Evolutionary conservation across 2,888 invertebrate species (phyloP), one percentile per base, ranked within the genome.

Genomic region (Lycocerus yunnanus): DNA sequence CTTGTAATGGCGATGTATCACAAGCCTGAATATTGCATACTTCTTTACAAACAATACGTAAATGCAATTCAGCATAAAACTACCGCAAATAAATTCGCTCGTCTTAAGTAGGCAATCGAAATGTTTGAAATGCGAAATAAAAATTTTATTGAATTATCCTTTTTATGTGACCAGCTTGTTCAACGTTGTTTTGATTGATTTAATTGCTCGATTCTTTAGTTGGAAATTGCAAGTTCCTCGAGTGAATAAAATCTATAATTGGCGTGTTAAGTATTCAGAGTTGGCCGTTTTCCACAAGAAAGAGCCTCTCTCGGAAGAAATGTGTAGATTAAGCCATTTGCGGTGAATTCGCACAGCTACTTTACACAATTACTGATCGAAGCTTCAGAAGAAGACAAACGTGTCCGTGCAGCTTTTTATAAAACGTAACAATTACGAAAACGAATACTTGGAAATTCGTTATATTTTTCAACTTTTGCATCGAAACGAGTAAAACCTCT

Each of bases 261-360:
- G 69, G 43, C 66, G 60, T 69, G 61, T 59, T 70, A 66, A 70
- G 20, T 66, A 66, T 71, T 66, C 59, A 16, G 66, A 58, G 16
- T 71, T 66, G 66, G 66, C 43, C 18, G 71, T 66, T 71, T 70
- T 71, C 66, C 66, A 16, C 66, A 71, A 71, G 66, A 66, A 71
- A 75, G 67, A 67, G 58, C 43, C 16, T 72, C 69, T 77, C 83
- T 83, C 83, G 80, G n/a, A 78, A 81, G 82, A 83, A 84, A 83
- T 79, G 80, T 81, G 80, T 79, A 81, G 82, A 84, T 84, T 84
- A 84, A 84, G 84, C 82, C 83, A 83, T 84, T 84, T 83, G 81
- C 81, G 79, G 82, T 77, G 80, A 82, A 84, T 83, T 83, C 83
- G 78, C 83, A 79, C 80, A 82, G 82, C 82, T 82, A 81, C 81